phyloP scores from a whole-genome alignment of 2,113 vertebrate genomes.

The Alethe diademata region DNA sequence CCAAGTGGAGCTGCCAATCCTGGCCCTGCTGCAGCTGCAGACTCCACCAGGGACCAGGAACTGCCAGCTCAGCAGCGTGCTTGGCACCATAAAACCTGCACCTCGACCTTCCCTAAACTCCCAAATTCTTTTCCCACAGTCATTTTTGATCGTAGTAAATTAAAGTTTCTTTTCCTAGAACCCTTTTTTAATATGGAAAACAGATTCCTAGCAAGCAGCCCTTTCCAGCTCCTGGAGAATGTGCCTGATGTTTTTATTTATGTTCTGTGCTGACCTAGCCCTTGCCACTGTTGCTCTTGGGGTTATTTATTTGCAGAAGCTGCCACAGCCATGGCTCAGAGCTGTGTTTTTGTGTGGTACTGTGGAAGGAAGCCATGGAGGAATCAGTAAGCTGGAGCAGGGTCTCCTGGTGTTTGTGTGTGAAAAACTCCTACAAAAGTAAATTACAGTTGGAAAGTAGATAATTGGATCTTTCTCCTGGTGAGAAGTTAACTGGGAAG shows the following conservation, averaged over 20 bases:
- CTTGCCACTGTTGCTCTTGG: neutral
- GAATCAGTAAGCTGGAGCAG: neutral
- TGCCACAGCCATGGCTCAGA: neutral
- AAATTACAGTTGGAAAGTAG: slow-evolving; percentile 24
- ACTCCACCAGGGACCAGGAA: neutral
- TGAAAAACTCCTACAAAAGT: neutral
- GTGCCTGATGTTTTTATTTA: neutral
- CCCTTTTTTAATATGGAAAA: neutral
- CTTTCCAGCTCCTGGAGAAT: neutral
- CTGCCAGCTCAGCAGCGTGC: neutral
- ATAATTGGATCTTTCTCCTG: slow-evolving; percentile 37
- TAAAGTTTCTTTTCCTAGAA: neutral
- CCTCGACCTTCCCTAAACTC: neutral
- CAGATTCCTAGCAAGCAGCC: neutral
- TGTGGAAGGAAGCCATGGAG: neutral
- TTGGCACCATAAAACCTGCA: neutral
- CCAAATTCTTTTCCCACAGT: neutral
- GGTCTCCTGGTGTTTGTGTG: neutral
- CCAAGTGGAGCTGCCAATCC: neutral
- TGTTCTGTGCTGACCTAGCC: neutral
- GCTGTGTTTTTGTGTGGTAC: neutral
- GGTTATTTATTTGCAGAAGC: neutral
- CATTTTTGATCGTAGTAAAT: neutral
- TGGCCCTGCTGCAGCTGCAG: neutral
- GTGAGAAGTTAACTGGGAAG: neutral